phyloP scores from a whole-genome alignment of 2,797 vertebrate genomes.

The Tachyglossus aculeatus region DNA sequence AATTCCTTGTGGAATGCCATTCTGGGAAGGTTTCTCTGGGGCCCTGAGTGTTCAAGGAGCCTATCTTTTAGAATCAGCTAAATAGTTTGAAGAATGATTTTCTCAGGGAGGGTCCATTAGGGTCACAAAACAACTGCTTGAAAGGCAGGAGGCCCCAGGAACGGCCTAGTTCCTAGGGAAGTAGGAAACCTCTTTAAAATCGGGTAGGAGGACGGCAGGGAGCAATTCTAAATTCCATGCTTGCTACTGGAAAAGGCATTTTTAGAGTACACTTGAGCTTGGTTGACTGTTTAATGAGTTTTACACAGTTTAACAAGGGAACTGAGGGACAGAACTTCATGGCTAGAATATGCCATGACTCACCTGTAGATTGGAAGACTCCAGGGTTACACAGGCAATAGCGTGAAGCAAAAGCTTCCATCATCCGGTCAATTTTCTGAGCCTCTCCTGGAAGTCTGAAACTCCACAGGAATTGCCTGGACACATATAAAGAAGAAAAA shows the following conservation, averaged over 20 bases:
- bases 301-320: background rate
- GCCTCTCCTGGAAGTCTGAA: slow-evolving; percentile 95
- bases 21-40: background rate
- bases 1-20: no score
- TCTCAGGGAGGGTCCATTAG: background rate
- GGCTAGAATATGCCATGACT: slow-evolving; percentile 5
- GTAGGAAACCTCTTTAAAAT: no score
- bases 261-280: background rate
- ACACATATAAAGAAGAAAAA: background rate
- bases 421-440: slow-evolving; percentile 99
- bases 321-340: background rate
- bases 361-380: slow-evolving; percentile 98
- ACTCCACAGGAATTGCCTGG: slow-evolving; percentile 97
- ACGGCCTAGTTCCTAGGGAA: no score
- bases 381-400: slow-evolving; percentile 97
- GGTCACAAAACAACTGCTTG: no score
- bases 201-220: background rate
- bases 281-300: background rate
- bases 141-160: background rate
- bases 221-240: no score
- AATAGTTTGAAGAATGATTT: background rate
- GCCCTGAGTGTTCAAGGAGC: background rate
- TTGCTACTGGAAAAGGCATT: background rate
- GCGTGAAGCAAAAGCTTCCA: slow-evolving; percentile 95
- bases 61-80: background rate